These are phyloP conservation scores for Creontiades dilutus DNA, from an alignment of 2,888 invertebrate species.

Conservation along the genomic window DNA sequence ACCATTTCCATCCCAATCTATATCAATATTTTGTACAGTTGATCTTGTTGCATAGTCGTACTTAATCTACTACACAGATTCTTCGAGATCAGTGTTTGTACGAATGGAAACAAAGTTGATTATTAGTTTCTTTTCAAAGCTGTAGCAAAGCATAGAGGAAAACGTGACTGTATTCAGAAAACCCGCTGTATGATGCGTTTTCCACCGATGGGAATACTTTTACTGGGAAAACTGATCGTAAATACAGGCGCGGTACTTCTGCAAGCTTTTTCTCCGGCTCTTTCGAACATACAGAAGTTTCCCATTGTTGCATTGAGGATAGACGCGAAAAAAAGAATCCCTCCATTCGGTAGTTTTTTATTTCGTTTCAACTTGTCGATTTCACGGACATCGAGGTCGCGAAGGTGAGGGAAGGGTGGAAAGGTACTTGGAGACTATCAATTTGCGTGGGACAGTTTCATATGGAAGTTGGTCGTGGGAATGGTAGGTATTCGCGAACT, in stretches of 20 bases:
- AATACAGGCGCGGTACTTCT: background rate
- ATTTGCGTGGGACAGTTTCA: slow-evolving; percentile 19
- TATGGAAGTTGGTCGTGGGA: slow-evolving; percentile 12
- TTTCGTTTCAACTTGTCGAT: slow-evolving; percentile 3
- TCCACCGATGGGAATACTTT: slow-evolving; percentile 8
- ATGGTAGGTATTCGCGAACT: slow-evolving; percentile 50
- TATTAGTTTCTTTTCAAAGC: background rate
- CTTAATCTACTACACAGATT: background rate
- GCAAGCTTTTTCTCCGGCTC: background rate
- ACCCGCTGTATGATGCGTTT: background rate
- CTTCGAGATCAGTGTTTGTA: background rate
- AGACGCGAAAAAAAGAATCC: background rate
- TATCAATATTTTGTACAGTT: no score
- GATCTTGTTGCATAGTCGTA: no score
- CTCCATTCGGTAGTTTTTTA: slow-evolving; percentile 21
- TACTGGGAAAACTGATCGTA: background rate
- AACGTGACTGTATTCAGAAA: background rate
- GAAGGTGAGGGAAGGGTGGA: background rate
- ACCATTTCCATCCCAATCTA: no score
- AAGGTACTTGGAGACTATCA: slow-evolving; percentile 17
- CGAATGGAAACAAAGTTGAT: background rate
- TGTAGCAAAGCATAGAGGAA: background rate
- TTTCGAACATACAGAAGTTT: background rate
- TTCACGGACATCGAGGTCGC: background rate
- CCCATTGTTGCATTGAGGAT: background rate